Evolutionary conservation across 2,113 vertebrate species (phyloP).

Genomic region (Theropithecus gelada): DNA sequence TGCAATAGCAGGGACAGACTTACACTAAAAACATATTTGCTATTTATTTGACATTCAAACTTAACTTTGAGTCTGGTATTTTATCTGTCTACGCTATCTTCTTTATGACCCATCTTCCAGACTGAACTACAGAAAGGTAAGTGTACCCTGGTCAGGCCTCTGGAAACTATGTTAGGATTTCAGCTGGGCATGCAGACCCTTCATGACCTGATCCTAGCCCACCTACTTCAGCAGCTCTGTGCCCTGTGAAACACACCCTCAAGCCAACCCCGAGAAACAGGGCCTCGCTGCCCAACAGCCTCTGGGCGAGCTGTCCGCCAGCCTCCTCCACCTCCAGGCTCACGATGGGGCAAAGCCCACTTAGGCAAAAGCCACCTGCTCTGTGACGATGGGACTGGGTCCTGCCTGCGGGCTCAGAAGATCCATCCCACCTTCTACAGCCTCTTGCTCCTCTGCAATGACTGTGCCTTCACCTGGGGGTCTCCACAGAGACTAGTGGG

Average conservation of each 20-base stretch:
- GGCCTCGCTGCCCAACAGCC: fast-evolving
- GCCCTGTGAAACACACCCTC: neutral
- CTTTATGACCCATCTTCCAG: neutral
- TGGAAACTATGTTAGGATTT: neutral
- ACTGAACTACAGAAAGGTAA: neutral
- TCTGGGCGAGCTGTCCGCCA: too few species aligned
- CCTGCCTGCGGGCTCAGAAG: neutral
- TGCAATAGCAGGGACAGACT: fast-evolving
- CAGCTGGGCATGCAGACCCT: neutral
- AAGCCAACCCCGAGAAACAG: fast-evolving
- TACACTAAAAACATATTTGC: neutral
- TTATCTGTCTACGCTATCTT: neutral
- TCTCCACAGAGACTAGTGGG: neutral
- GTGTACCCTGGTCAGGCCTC: neutral
- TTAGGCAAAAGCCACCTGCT: neutral
- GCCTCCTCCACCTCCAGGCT: neutral
- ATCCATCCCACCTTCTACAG: neutral
- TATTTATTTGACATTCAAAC: neutral
- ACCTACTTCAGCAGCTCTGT: neutral
- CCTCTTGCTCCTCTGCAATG: neutral
- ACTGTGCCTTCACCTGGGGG: neutral
- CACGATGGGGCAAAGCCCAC: neutral
- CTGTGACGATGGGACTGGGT: neutral
- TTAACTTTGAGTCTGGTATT: neutral
- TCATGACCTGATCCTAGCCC: too few species aligned